A percentile compares a stretch with the other conserved stretches of the same genome.
These are phyloP conservation scores for Brienomyrus brachyistius DNA, from an alignment of 2,113 vertebrate species.

Conservation along the genomic window DNA sequence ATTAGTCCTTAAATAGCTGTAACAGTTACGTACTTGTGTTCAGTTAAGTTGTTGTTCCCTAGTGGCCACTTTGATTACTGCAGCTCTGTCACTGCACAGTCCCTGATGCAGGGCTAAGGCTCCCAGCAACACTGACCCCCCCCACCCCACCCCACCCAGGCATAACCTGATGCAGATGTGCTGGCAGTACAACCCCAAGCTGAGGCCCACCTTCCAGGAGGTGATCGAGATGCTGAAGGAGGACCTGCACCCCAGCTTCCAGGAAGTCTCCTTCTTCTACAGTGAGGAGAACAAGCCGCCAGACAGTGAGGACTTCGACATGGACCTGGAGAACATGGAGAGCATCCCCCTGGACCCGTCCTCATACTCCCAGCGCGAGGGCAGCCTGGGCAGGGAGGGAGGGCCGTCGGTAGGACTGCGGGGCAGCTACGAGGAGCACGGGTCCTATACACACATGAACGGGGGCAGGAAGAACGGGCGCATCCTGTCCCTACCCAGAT, in stretches of 20 bases:
- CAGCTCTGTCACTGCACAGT: background rate
- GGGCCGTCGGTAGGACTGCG: conserved; percentile 72
- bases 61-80: background rate
- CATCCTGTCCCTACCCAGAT: conserved; percentile 76
- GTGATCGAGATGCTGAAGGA: conserved; percentile 90
- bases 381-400: conserved; percentile 65
- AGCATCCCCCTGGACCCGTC: conserved; percentile 89
- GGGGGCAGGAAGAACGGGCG: conserved; percentile 89
- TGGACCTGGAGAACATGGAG: conserved; percentile 97
- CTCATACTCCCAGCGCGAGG: conserved; percentile 78
- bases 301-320: conserved; percentile 82
- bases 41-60: background rate
- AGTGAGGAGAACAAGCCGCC: conserved; percentile 93
- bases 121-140: background rate
- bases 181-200: conserved; percentile 97
- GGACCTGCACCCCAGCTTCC: conserved; percentile 82
- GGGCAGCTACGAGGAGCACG: conserved; percentile 81
- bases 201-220: conserved; percentile 87
- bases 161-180: conserved; percentile 93
- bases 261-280: conserved; percentile 91
- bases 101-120: background rate
- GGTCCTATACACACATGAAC: conserved; percentile 93
- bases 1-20: background rate
- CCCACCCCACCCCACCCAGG: conserved; percentile 44
- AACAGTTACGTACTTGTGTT: background rate